Evolutionary conservation across 2,113 vertebrate species (phyloP).

Genomic region (Odocoileus hemionus): DNA sequence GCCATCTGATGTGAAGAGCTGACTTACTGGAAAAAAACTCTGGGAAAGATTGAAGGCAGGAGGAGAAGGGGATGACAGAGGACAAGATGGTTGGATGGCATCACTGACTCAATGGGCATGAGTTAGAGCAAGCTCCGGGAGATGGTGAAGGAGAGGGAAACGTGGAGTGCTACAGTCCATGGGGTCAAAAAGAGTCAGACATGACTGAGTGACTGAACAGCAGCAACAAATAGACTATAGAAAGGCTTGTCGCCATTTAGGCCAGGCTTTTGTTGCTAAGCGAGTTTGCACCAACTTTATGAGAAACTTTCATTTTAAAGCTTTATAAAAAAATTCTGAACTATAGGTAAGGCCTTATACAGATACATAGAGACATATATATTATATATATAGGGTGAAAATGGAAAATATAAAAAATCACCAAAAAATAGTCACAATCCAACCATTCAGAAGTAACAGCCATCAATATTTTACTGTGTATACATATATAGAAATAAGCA

Average conservation of each 20-base stretch:
- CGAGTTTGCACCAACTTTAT: neutral
- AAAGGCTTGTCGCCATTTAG: neutral
- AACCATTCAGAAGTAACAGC: neutral
- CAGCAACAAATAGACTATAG: neutral
- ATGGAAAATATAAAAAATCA: neutral
- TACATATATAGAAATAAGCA: neutral
- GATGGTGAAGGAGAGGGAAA: no score
- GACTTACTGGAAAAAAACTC: no score
- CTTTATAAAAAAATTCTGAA: neutral
- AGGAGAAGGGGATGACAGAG: no score
- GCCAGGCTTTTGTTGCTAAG: neutral
- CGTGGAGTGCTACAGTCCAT: no score
- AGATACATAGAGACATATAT: neutral
- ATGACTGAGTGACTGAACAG: no score
- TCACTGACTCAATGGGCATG: no score
- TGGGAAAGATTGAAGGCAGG: no score
- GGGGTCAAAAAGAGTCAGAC: no score
- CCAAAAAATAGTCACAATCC: neutral
- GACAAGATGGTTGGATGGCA: no score
- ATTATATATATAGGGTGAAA: neutral
- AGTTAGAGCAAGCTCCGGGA: no score
- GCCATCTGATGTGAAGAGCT: neutral
- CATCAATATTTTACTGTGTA: neutral
- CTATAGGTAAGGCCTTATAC: neutral
- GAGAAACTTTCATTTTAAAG: neutral